phyloP scores from a whole-genome alignment of 2,797 vertebrate species.

The Tadarida brasiliensis region DNA sequence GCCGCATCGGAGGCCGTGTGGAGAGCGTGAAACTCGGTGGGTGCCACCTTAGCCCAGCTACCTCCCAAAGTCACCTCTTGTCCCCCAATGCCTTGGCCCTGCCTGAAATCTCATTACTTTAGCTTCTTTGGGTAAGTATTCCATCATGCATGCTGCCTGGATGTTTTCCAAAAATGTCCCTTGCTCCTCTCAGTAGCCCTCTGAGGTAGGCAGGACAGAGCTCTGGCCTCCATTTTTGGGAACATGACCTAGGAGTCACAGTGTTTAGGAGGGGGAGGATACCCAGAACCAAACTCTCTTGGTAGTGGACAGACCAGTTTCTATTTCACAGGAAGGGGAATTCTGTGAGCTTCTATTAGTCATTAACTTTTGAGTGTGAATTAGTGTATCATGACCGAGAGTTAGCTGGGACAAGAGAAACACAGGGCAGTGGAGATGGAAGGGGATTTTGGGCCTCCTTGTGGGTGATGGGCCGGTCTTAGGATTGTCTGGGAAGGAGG shows the following conservation, averaged over 20 bases:
- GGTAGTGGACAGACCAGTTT: not conserved
- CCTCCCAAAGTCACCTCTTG: not conserved
- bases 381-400: not conserved
- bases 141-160: not conserved
- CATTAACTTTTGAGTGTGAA: conserved; percentile 35
- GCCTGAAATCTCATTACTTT: conserved; percentile 3
- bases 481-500: not conserved
- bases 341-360: not conserved
- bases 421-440: not conserved
- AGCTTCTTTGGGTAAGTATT: not conserved
- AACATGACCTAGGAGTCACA: not conserved
- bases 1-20: conserved; percentile 96
- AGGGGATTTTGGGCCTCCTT: not conserved
- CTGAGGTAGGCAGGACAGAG: not conserved
- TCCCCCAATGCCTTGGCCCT: not conserved
- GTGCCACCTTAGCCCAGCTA: not conserved
- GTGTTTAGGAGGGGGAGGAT: not conserved
- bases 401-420: not conserved
- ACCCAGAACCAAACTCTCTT: not conserved
- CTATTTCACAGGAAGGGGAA: conserved; percentile 5
- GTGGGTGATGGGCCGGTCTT: not conserved
- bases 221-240: not conserved
- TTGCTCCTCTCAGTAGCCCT: not conserved
- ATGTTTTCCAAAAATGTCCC: conserved; percentile 42
- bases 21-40: conserved; percentile 96